Conservation (phyloP, 2,797 vertebrate species). For the Spinus olivaceus region DNA sequence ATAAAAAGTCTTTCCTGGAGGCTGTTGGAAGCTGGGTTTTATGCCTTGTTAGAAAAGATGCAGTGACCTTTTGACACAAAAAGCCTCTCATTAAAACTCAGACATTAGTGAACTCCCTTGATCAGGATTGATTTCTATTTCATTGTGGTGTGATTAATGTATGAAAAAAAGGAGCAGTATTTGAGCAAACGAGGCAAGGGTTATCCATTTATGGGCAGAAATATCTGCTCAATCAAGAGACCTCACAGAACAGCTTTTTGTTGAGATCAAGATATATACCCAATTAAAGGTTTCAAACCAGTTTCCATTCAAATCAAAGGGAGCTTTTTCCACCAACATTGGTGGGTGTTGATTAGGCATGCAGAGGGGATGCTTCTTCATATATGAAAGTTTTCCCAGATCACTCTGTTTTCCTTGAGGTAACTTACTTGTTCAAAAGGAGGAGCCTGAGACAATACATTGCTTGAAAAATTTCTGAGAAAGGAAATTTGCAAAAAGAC, state of each 20-base stretch:
- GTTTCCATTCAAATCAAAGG: not conserved
- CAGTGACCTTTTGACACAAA: not conserved
- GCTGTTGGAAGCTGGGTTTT: not conserved
- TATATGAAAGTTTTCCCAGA: not conserved
- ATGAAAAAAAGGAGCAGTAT: not conserved
- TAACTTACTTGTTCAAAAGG: not conserved
- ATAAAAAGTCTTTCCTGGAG: not conserved
- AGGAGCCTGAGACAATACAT: not conserved
- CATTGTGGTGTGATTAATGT: slow-evolving; percentile 26
- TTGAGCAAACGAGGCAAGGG: not conserved
- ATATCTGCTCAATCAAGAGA: slow-evolving; percentile 25
- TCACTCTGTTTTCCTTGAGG: not conserved
- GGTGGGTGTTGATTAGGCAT: not conserved
- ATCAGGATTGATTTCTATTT: slow-evolving; percentile 39
- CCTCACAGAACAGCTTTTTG: not conserved
- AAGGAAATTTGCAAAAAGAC: not conserved
- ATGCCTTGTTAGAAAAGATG: not conserved
- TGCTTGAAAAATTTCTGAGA: not conserved
- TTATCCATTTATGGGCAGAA: slow-evolving; percentile 30
- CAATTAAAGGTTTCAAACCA: not conserved
- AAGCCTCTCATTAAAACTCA: slow-evolving; percentile 39
- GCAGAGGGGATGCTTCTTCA: not conserved
- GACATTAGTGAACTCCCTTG: slow-evolving; percentile 2
- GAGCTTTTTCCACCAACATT: not conserved
- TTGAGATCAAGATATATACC: slow-evolving; percentile 18